These are phyloP conservation scores for Caenorhabditis sinica DNA, from an alignment of 2,888 invertebrate species.

Conservation along the genomic window DNA sequence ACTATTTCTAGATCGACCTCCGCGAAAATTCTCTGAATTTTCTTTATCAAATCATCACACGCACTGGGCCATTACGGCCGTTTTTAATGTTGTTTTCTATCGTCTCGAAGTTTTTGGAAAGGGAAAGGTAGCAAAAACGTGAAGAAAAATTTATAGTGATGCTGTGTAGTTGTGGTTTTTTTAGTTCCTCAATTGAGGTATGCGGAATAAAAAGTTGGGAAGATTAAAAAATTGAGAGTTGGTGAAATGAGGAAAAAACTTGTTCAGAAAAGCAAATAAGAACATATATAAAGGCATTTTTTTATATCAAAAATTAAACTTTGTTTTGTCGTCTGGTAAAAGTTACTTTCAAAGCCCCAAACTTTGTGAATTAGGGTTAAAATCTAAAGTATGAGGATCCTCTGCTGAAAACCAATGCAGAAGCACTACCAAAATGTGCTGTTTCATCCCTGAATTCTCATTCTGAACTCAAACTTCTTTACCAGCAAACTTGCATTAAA, in stretches of 20 bases:
- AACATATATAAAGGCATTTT: too few species aligned
- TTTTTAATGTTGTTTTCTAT: constrained; percentile 18
- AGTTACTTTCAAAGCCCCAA: too few species aligned
- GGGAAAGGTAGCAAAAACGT: constrained; percentile 23
- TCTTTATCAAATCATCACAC: constrained; percentile 49
- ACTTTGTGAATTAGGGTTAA: too few species aligned
- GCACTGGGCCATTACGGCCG: background rate
- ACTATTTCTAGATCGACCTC: constrained; percentile 43
- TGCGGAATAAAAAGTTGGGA: constrained; percentile 16
- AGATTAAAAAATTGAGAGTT: background rate
- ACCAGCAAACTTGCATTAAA: too few species aligned
- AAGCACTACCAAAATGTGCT: too few species aligned
- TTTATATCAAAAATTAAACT: too few species aligned
- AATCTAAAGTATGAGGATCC: too few species aligned
- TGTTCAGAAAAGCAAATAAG: background rate
- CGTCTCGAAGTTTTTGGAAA: constrained; percentile 2
- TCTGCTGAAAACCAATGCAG: too few species aligned
- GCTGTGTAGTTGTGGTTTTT: background rate
- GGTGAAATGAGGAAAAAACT: background rate
- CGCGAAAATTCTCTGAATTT: constrained; percentile 33
- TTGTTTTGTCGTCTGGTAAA: too few species aligned
- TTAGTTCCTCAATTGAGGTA: constrained; percentile 37
- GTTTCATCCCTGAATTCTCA: too few species aligned
- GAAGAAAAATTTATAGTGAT: constrained; percentile 24
- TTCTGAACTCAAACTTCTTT: too few species aligned